These are phyloP conservation scores for Stegana nigrithorax DNA, from an alignment of 2,888 invertebrate genomes.

Conservation along the genomic window DNA sequence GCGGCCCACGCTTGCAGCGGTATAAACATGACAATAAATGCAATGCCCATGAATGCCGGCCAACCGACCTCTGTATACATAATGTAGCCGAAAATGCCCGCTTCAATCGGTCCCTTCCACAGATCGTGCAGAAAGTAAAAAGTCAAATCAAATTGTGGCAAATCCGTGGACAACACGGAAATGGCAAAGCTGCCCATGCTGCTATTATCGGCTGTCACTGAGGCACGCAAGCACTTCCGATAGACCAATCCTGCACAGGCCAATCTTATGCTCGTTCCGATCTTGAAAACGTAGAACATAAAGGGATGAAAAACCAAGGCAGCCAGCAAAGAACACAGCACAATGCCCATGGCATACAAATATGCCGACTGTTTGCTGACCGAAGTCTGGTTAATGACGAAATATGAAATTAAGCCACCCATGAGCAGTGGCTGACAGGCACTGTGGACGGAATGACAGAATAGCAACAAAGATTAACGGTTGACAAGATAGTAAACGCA, in stretches of 20 bases:
- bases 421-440: slow-evolving; percentile 75
- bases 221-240: slow-evolving; percentile 76
- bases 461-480: too few relatives aligned
- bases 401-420: slow-evolving; percentile 76
- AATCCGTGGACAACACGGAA: slow-evolving; percentile 93
- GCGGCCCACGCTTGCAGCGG: slow-evolving; percentile 81
- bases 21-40: slow-evolving; percentile 76
- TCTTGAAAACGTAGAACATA: slow-evolving; percentile 77
- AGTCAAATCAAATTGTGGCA: slow-evolving; percentile 90
- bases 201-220: slow-evolving; percentile 83
- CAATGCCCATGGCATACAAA: slow-evolving; percentile 76
- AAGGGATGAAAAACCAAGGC: slow-evolving; percentile 78
- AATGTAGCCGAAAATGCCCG: slow-evolving; percentile 69
- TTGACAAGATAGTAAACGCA: too few relatives aligned
- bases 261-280: slow-evolving; percentile 78
- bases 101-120: slow-evolving; percentile 87
- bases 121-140: slow-evolving; percentile 89
- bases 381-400: slow-evolving; percentile 70
- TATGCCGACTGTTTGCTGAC: slow-evolving; percentile 73
- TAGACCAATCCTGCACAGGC: slow-evolving; percentile 80
- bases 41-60: slow-evolving; percentile 78
- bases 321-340: slow-evolving; percentile 71
- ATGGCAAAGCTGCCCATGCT: slow-evolving; percentile 84
- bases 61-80: slow-evolving; percentile 73
- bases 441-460: slow-evolving; percentile 68